These are phyloP conservation scores for Tragelaphus eurycerus DNA, from an alignment of 2,797 vertebrate species.

Conservation along the genomic window DNA sequence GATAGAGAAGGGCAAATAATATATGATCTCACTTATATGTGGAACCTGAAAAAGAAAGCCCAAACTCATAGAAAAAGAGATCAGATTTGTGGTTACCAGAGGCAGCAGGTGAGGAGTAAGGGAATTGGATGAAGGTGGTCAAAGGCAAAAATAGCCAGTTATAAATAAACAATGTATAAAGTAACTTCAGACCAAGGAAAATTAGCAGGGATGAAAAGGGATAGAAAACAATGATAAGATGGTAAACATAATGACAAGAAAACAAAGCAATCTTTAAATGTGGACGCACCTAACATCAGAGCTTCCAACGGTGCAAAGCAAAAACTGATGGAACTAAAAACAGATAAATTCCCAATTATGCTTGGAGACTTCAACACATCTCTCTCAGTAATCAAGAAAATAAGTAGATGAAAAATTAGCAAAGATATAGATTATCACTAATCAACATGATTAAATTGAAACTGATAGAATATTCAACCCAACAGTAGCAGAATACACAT, in stretches of 20 bases:
- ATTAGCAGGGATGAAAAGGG: neutral
- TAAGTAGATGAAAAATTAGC: neutral
- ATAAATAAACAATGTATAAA: neutral
- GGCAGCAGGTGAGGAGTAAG: neutral
- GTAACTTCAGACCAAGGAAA: neutral
- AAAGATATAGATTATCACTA: neutral
- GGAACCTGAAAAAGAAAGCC: neutral
- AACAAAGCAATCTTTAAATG: neutral
- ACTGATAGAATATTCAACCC: neutral
- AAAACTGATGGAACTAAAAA: neutral
- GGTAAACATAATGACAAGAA: neutral
- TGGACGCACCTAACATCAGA: neutral
- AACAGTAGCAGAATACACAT: neutral
- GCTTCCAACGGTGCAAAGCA: neutral
- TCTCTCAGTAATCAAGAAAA: neutral
- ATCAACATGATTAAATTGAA: neutral
- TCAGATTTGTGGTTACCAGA: neutral
- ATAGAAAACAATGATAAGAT: neutral
- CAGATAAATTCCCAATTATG: neutral
- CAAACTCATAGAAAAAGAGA: neutral
- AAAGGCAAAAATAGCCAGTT: neutral
- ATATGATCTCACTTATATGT: neutral
- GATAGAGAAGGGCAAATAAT: neutral
- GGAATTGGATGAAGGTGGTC: neutral
- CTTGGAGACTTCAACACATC: neutral